Base-by-base conservation (phyloP, 2,113 vertebrate genomes). In the Leucosticte australis region DNA sequence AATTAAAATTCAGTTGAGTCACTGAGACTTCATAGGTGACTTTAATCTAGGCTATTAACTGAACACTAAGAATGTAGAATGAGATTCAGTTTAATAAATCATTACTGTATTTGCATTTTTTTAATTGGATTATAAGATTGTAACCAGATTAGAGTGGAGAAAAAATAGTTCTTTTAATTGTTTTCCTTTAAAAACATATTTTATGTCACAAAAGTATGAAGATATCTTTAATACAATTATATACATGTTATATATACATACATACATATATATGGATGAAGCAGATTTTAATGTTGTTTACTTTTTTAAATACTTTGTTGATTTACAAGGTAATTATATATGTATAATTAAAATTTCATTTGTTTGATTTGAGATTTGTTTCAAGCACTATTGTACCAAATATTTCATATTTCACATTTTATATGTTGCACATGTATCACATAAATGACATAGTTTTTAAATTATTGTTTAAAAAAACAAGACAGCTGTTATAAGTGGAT, bases 281-380 rank as follows among this genome's bases (percentile, higher is more conserved):
- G 97, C 98, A 98, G 98, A 98, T 98, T 98, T 98, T 98, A 98
- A 98, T 98, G 98, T 98, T 98, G 98, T 98, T 98, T 98, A 98
- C 98, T 98, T 98, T 98, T 98, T 98, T 98, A 98, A 98, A 98
- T 98, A 98, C 97, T 98, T 97, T 96, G 97, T 98, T 98, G 97
- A 98, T 98, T 98, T 98, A 98, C 97, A 98, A 98, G 97, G 97
- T 98, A 97, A 98, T 97, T 96, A 95, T 98, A 98, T 98, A 97
- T 98, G 98, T 98, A 97, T 97, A 97, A 98, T 98, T 98, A 97
- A 98, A 95, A 97, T 97, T 98, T 98, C 97, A 96, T 97, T 98
- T 97, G 97, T 98, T 98, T 98, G 98, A 98, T 98, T 98, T 97
- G 97, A 98, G 96, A 97, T 98, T 98, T 98, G 97, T 98, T 98